A percentile compares a stretch with the other conserved stretches of the same genome.
Evolutionary conservation across 2,888 invertebrate species (phyloP).

Genomic region (Phaonia tiefii): DNA sequence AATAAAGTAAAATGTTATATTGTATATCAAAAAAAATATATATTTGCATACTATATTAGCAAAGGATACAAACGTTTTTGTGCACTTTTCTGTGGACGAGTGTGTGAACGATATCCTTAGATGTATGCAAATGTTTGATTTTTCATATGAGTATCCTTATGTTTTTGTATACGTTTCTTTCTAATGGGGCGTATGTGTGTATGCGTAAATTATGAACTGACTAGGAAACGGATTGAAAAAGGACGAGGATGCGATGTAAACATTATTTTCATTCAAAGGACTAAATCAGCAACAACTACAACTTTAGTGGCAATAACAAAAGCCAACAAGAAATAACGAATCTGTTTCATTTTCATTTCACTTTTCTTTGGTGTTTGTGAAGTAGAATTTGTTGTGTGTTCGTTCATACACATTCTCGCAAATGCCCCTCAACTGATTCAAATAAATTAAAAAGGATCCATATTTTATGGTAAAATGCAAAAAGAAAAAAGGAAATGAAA

Average conservation of each 20-base stretch:
- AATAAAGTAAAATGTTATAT: slow-evolving; percentile 44
- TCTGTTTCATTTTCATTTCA: slow-evolving; percentile 60
- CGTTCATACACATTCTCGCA: slow-evolving; percentile 15
- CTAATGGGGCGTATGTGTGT: background rate
- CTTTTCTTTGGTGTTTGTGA: slow-evolving; percentile 50
- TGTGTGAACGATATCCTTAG: slow-evolving; percentile 15
- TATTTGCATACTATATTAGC: slow-evolving; percentile 54
- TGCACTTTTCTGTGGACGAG: background rate
- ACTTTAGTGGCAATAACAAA: background rate
- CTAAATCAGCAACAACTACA: background rate
- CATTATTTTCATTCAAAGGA: slow-evolving; percentile 40
- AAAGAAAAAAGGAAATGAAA: slow-evolving; percentile 48
- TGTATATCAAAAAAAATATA: slow-evolving; percentile 40
- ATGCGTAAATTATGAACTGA: slow-evolving; percentile 4
- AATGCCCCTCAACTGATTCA: background rate
- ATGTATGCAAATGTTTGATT: slow-evolving; percentile 23
- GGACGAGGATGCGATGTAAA: slow-evolving; percentile 45
- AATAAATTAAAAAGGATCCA: slow-evolving; percentile 21
- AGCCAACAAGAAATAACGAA: slow-evolving; percentile 14
- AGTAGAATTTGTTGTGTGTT: background rate
- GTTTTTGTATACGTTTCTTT: background rate
- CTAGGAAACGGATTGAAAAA: slow-evolving; percentile 36
- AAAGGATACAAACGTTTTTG: slow-evolving; percentile 14
- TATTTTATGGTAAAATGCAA: slow-evolving; percentile 5
- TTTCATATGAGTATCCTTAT: slow-evolving; percentile 5